Base-by-base conservation (phyloP, 2,113 vertebrate genomes). In the Cyrtonyx montezumae region DNA sequence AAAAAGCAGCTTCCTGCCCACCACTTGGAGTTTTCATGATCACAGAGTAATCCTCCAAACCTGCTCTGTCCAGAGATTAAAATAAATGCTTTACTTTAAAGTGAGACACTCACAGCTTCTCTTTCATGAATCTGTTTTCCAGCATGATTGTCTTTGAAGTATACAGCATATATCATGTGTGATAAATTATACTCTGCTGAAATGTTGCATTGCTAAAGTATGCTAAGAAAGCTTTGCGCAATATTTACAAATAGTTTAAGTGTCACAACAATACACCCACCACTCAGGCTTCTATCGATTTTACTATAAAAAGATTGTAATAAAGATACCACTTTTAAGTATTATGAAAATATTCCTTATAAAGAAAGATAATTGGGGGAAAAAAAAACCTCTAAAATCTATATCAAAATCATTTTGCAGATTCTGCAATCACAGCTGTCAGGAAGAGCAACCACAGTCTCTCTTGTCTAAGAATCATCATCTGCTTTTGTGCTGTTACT, bases 221-320 rank as follows among this genome's bases (percentile, higher is more conserved):
- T 93, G 95, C 96, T 97, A 97, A 90, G 93, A 97, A 97, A 97
- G 92, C 97, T 96, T 94, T 97, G 95, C 98, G 95, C 91, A 97
- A 97, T 98, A 98, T 98, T 98, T 98, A 98, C 97, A 97, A 98
- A 98, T 97, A 97, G 94, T 97, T 97, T 95, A 96, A 94, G 94
- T 97, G 97, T 98, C 97, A 98, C 94, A 97, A 97, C 96, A 97
- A 97, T 97, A 97, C 96, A 97, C 97, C 97, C 97, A 98, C 97
- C 69, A 80, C 91, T 96, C 91, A 84, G 48, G 48, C 77, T 96
- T 96, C 93, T 84, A 76, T 94, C 48, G 49, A 92, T 95, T 97
- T 96, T 85, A 46, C 87, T 94, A 77, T 95, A 97, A 96, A 92
- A 97, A 95, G 42, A 75, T 85, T 93, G 90, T 95, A 97, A 97